These are phyloP conservation scores for Xestia xanthographa DNA, from an alignment of 2,888 invertebrate species.

Conservation along the genomic window DNA sequence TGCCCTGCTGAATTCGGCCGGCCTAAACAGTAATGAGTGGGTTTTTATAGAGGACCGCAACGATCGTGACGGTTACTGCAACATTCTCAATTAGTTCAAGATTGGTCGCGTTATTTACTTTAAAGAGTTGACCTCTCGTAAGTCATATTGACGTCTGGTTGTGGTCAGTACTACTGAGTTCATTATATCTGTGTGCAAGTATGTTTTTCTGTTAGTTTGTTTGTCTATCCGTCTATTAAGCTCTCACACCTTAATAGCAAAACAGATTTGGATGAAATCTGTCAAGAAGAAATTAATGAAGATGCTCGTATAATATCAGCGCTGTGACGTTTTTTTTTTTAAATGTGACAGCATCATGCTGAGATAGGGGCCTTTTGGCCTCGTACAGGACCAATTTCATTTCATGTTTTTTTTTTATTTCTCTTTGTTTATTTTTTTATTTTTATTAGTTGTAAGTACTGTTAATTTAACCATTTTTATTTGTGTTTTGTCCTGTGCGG, in stretches of 20 bases:
- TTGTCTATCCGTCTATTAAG: background rate
- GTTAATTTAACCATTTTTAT: too few relatives aligned
- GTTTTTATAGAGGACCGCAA: constrained; percentile 79
- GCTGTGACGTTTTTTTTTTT: too few relatives aligned
- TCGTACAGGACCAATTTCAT: too few relatives aligned
- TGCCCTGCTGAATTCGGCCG: constrained; percentile 71
- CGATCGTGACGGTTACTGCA: constrained; percentile 72
- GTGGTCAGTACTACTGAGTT: constrained; percentile 4
- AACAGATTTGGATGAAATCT: background rate
- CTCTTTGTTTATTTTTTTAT: too few relatives aligned
- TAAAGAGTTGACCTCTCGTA: constrained; percentile 44
- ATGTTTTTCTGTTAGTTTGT: background rate
- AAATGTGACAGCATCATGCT: too few relatives aligned
- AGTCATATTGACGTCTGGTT: constrained; percentile 18
- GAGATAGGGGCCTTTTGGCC: too few relatives aligned
- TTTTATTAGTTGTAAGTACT: too few relatives aligned
- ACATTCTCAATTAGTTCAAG: constrained; percentile 75
- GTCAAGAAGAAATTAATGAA: too few relatives aligned
- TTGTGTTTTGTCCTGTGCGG: too few relatives aligned
- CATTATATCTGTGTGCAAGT: background rate
- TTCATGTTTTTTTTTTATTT: too few relatives aligned
- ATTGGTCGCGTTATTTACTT: constrained; percentile 56
- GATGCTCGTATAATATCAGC: too few relatives aligned
- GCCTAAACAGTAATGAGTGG: constrained; percentile 77
- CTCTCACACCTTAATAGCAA: background rate